phyloP scores from a whole-genome alignment of 2,888 invertebrate genomes.

The Craniophora ligustri region DNA sequence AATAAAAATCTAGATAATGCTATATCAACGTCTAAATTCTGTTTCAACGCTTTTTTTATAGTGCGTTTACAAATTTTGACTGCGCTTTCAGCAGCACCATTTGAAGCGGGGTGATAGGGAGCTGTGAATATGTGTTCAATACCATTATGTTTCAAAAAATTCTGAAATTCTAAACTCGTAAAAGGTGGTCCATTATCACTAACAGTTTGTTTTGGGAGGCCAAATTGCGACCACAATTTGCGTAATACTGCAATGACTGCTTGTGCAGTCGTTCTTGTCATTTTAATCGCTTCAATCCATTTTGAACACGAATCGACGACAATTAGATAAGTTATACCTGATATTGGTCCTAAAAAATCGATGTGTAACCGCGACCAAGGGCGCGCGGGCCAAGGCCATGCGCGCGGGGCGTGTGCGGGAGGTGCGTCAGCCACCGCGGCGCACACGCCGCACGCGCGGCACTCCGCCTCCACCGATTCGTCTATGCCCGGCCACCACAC shows the following conservation, averaged over 20 bases:
- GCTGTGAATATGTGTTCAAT: slow-evolving; percentile 5
- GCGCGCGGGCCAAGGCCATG: slow-evolving; percentile 5
- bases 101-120: too few relatives aligned
- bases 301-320: slow-evolving; percentile 1
- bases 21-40: slow-evolving; percentile 16
- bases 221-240: neutral
- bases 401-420: neutral
- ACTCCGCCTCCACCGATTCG: too few relatives aligned
- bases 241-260: neutral
- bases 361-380: slow-evolving; percentile 5
- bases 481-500: too few relatives aligned
- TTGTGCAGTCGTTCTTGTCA: neutral
- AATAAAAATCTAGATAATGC: slow-evolving; percentile 33
- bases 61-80: slow-evolving; percentile 46
- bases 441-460: neutral
- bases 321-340: neutral
- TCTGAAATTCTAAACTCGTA: neutral
- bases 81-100: slow-evolving; percentile 49
- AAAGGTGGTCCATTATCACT: slow-evolving; percentile 3
- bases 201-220: slow-evolving; percentile 2
- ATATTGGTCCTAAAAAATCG: slow-evolving; percentile 4
- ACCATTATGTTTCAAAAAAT: slow-evolving; percentile 3
- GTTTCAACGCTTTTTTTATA: slow-evolving; percentile 38
- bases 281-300: neutral
- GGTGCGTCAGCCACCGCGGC: slow-evolving; percentile 4